Conservation (phyloP, 2,888 invertebrate genomes). For the Drosophila tripunctata region DNA sequence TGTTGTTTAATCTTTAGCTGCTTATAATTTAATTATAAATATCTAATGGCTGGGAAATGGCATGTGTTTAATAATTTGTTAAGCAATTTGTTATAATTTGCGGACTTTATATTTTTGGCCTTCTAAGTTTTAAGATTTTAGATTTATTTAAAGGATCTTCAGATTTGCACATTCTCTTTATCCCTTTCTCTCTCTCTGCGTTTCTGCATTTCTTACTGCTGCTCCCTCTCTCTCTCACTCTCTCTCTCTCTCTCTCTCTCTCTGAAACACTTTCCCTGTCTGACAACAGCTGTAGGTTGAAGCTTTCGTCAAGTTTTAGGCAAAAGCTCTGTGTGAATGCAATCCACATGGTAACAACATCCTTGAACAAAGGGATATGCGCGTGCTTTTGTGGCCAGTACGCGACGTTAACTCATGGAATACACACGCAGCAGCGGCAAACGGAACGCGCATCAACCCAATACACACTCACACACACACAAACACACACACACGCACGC, state of each 20-base stretch:
- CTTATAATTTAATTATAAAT: not conserved
- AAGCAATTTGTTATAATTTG: not conserved
- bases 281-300: conserved; percentile 61
- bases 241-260: not conserved
- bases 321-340: conserved; percentile 57
- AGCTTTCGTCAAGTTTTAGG: conserved; percentile 63
- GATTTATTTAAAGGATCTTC: conserved; percentile 23
- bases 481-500: conserved; percentile 20
- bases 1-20: not conserved
- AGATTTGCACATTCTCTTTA: not conserved
- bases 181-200: conserved; percentile 1
- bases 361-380: conserved; percentile 70
- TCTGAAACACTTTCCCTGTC: conserved; percentile 54
- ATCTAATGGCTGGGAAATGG: not conserved
- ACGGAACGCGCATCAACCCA: conserved; percentile 23
- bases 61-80: not conserved
- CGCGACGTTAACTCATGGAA: conserved; percentile 78
- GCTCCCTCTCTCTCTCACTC: not conserved
- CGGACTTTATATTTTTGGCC: too few relatives aligned
- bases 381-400: conserved; percentile 70
- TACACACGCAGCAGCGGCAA: conserved; percentile 61
- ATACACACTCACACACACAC: conserved; percentile 29
- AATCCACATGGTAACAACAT: conserved; percentile 68
- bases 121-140: not conserved
- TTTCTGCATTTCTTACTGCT: not conserved